phyloP scores from a whole-genome alignment of 2,797 vertebrate genomes.

The Galago senegalensis region DNA sequence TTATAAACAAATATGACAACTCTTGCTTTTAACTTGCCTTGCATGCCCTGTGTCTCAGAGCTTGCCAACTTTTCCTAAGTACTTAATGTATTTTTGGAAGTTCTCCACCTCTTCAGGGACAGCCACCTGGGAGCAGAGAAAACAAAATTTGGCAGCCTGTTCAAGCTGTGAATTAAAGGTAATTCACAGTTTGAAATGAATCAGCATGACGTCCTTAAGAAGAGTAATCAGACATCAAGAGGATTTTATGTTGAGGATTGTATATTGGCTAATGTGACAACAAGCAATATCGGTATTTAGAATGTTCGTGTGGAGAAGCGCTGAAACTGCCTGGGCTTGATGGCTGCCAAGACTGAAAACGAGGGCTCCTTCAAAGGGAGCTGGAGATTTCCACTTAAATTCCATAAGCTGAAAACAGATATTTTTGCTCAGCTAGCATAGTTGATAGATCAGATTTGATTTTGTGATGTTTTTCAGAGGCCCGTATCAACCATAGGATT shows the following conservation, averaged over 20 bases:
- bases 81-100: slow-evolving; percentile 87
- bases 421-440: slow-evolving; percentile 18
- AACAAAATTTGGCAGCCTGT: slow-evolving; percentile 88
- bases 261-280: slow-evolving; percentile 88
- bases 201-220: slow-evolving; percentile 88
- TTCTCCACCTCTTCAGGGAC: slow-evolving; percentile 85
- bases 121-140: slow-evolving; percentile 88
- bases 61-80: slow-evolving; percentile 82
- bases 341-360: slow-evolving; percentile 62
- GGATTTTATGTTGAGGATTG: slow-evolving; percentile 85
- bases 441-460: slow-evolving; percentile 43
- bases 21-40: slow-evolving; percentile 77
- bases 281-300: slow-evolving; percentile 86
- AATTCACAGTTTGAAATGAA: slow-evolving; percentile 89
- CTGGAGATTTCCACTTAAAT: slow-evolving; percentile 73
- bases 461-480: background rate
- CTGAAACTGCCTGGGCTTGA: slow-evolving; percentile 78
- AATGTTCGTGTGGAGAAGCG: slow-evolving; percentile 81
- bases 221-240: slow-evolving; percentile 89
- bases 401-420: slow-evolving; percentile 61
- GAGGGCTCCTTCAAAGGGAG: slow-evolving; percentile 33
- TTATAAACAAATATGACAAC: slow-evolving; percentile 45
- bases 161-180: slow-evolving; percentile 90
- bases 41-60: slow-evolving; percentile 67
- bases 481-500: background rate